Evolutionary conservation across 2,113 vertebrate species (phyloP), one percentile per base, ranked within the genome.

Genomic region (Mastomys natalensis): DNA sequence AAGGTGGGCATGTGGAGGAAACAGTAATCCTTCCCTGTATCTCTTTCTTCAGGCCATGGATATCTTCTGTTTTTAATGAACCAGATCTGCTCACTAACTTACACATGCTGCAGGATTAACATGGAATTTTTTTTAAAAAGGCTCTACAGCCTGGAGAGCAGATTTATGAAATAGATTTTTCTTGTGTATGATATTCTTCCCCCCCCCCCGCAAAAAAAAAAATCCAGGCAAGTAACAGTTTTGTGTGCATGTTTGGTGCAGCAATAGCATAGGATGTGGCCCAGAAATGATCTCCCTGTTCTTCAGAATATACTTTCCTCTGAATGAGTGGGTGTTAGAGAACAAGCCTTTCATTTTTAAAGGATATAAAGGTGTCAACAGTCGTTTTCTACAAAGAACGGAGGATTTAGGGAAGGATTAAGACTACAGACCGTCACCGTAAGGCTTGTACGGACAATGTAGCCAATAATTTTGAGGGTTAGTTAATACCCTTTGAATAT

Each of bases 401-500:
- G n/a, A 62, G 26, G 48, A 62, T 84, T 80, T 58, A 17, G 62
- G 60, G 68, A 58, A 58, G 85, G 58, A 53, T 68, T 93, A 24
- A 24, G 72, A 51, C 26, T 85, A 73, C 0, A 4, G 53, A 53
- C 60, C 82, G 76, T 62, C 24, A 82, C 5, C 22, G 13, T 16
- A 40, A 90, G 64, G 55, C 45, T 95, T 70, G 11, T 70, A 60
- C 89, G 64, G 85, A 92, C 34, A 78, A 19, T 84, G 81, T 70
- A 58, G 86, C 89, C 82, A 93, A n/a, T 58, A 66, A 96, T 96
- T 95, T 76, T 90, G 62, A 96, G 80, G 84, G 48, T 64, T 73
- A 90, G 84, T 74, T 72, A 82, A 78, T 93, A 91, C 51, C 93
- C 87, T 97, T 96, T 94, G 93, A 96, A 97, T 97, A 94, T 24